Evolutionary conservation across 2,797 vertebrate species (phyloP), one percentile per base, ranked within the genome.

Genomic region (Acanthornis magna): DNA sequence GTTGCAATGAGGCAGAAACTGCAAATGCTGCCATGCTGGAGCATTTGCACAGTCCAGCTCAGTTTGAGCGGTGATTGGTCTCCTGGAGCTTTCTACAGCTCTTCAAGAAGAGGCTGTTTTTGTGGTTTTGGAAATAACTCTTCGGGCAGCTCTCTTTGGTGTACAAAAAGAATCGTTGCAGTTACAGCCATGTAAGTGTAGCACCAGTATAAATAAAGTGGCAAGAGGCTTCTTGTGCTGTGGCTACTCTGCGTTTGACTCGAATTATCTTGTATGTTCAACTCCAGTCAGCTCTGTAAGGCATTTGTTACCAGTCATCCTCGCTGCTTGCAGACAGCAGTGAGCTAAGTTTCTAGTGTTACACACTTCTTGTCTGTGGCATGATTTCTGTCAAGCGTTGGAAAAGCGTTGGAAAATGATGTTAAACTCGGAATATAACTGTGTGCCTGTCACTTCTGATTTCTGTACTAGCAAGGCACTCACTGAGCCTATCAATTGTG

Each of bases 1-100:
- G 40, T 81, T 95, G 72, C 82, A 65, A 16, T 48, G 80, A 88
- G 66, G 62, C 76, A 68, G 70, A 80, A 92, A 43, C n/a, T 72
- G 66, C 51, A n/a, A 66, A 43, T 48, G 42, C n/a, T 63, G 3
- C 67, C 15, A 2, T 53, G 47, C 19, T 75, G 47, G 32, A 73
- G 71, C 13, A 4, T 73, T 81, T 79, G 16, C 16, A 8, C 7
- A 13, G 53, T 62, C 40, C 26, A 45, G 12, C 73, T 81, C 54
- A 8, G 0, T 65, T 76, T 54, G 48, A 67, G 38, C 36, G 34
- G 4, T 51, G 9, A 26, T 63, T 18, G 34, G 22, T 77, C 32
- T 80, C 17, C 19, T 45, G 20, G 34, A 89, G 29, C n/a, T 81
- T 83, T 23, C 10, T 55, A 1, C 26, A 14, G 22, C 4, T 86